These are phyloP conservation scores for Cybosia mesomella DNA, from an alignment of 2,888 invertebrate species.

Conservation along the genomic window DNA sequence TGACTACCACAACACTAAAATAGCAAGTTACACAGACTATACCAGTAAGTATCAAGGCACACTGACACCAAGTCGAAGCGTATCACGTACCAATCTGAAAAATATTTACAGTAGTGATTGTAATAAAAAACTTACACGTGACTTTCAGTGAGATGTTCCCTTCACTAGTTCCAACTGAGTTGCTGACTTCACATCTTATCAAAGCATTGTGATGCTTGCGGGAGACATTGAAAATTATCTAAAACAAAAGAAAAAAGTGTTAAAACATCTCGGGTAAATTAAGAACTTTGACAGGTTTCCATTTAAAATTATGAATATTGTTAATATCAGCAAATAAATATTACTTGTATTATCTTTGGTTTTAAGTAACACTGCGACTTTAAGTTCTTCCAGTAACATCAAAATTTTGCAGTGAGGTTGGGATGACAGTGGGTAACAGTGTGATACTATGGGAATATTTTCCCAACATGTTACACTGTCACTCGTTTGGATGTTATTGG, in stretches of 20 bases:
- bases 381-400: too few species aligned
- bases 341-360: too few species aligned
- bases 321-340: not conserved
- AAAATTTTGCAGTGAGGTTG: too few species aligned
- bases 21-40: not conserved
- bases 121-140: constrained; percentile 92
- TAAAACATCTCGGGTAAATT: not conserved
- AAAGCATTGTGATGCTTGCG: constrained; percentile 94
- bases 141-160: constrained; percentile 94
- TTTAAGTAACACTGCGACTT: too few species aligned
- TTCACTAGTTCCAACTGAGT: constrained; percentile 95
- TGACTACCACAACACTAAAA: not conserved
- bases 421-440: too few species aligned
- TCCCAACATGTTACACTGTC: too few species aligned
- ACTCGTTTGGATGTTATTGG: too few species aligned
- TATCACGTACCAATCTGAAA: not conserved
- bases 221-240: constrained; percentile 93
- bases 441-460: too few species aligned
- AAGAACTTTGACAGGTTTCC: not conserved
- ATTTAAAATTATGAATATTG: not conserved
- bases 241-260: constrained; percentile 51
- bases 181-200: constrained; percentile 96
- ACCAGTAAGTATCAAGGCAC: not conserved
- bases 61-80: not conserved
- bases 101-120: not conserved